These are phyloP conservation scores for Rhodeus uyekii DNA, from an alignment of 2,797 vertebrate species.

Conservation along the genomic window DNA sequence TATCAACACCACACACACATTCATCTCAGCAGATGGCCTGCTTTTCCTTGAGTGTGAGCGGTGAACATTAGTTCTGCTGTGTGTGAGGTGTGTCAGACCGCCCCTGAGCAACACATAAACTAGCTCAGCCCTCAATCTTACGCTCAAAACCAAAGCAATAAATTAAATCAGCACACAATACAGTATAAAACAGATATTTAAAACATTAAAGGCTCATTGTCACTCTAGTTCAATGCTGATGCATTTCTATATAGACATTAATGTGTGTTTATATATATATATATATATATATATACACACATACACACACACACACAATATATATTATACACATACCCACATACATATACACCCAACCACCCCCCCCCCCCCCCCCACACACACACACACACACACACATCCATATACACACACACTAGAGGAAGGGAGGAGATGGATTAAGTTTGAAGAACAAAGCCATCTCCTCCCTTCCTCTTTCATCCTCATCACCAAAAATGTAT, in stretches of 20 bases:
- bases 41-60: slow-evolving; percentile 33
- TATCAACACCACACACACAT: not conserved
- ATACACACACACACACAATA: too few relatives aligned
- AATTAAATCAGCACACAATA: not conserved
- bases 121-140: not conserved
- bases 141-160: not conserved
- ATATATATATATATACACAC: too few relatives aligned
- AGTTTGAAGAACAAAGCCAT: too few relatives aligned
- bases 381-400: too few relatives aligned
- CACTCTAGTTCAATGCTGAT: not conserved
- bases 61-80: slow-evolving; percentile 1
- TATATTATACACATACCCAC: too few relatives aligned
- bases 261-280: too few relatives aligned
- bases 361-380: too few relatives aligned
- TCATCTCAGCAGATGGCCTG: slow-evolving; percentile 15
- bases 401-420: too few relatives aligned
- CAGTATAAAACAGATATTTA: not conserved
- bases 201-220: not conserved
- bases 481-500: too few relatives aligned
- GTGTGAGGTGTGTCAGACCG: not conserved
- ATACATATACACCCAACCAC: too few relatives aligned
- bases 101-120: slow-evolving; percentile 21
- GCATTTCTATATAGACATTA: not conserved
- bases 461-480: too few relatives aligned
- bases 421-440: too few relatives aligned